These are phyloP conservation scores for Monochamus saltuarius DNA, from an alignment of 1,140 invertebrate genomes.

Conservation along the genomic window DNA sequence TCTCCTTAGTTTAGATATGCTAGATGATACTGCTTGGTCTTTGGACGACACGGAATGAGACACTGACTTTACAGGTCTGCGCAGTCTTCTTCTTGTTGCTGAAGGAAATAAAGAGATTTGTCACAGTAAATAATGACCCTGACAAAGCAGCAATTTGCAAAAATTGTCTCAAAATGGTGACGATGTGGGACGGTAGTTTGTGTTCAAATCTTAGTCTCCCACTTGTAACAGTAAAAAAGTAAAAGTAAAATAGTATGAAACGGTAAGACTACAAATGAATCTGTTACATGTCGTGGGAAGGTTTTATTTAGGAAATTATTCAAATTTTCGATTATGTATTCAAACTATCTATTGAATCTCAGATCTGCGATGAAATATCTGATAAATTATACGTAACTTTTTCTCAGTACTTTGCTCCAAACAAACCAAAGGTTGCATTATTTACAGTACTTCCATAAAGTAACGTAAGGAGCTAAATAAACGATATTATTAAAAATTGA, in stretches of 20 bases:
- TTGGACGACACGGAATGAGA: constrained; percentile 51
- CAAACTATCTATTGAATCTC: not conserved
- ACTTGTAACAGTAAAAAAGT: no score
- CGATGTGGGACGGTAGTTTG: no score
- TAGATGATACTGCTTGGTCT: constrained; percentile 67
- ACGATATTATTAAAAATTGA: no score
- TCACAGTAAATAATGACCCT: no score
- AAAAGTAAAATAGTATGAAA: not conserved
- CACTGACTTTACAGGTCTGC: constrained; percentile 50
- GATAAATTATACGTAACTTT: not conserved
- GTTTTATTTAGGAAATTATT: not conserved
- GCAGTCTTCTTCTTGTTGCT: constrained; percentile 58
- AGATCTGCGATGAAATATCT: not conserved
- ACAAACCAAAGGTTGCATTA: no score
- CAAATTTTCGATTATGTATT: no score
- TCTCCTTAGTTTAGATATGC: constrained; percentile 68
- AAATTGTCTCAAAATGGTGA: no score
- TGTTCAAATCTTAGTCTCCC: no score
- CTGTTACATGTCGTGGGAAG: not conserved
- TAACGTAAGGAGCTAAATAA: no score
- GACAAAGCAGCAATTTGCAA: no score
- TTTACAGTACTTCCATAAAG: no score
- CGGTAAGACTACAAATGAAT: not conserved
- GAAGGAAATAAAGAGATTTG: constrained; percentile 17
- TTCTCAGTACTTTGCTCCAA: no score